These are phyloP conservation scores for Cheilosia scutellata DNA, from an alignment of 2,888 invertebrate genomes.

Conservation along the genomic window DNA sequence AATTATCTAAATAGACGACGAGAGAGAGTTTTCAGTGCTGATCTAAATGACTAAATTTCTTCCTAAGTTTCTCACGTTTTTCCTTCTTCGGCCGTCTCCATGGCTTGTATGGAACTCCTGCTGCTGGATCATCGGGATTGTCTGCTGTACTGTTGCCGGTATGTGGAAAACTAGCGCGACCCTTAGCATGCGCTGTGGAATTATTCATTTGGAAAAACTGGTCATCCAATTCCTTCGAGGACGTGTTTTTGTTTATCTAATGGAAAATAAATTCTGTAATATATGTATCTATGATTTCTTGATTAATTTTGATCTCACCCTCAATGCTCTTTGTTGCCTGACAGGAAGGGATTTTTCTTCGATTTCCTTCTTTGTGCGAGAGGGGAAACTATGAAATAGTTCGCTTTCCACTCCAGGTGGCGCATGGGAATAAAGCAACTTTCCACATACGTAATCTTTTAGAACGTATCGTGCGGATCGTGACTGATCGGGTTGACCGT, in stretches of 20 bases:
- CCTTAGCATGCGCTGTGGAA: slow-evolving; percentile 83
- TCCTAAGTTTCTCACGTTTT: slow-evolving; percentile 95
- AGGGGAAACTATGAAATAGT: slow-evolving; percentile 87
- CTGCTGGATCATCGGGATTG: slow-evolving; percentile 63
- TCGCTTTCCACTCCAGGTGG: slow-evolving; percentile 90
- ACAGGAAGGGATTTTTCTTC: slow-evolving; percentile 85
- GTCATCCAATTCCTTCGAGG: slow-evolving; percentile 87
- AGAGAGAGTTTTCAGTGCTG: slow-evolving; percentile 86
- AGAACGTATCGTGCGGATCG: slow-evolving; percentile 94
- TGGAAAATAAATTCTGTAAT: slow-evolving; percentile 4
- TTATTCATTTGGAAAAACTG: slow-evolving; percentile 86
- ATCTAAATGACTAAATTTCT: slow-evolving; percentile 93
- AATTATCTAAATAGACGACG: slow-evolving; percentile 16
- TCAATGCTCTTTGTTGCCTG: slow-evolving; percentile 86
- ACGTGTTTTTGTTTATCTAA: slow-evolving; percentile 82
- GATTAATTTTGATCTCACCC: slow-evolving; percentile 82
- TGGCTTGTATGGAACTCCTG: slow-evolving; percentile 85
- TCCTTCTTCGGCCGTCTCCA: slow-evolving; percentile 96
- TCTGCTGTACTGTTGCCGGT: slow-evolving; percentile 80
- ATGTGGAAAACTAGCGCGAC: slow-evolving; percentile 83
- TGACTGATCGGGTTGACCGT: slow-evolving; percentile 97
- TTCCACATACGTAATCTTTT: slow-evolving; percentile 96
- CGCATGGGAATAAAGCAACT: slow-evolving; percentile 91
- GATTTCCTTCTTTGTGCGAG: slow-evolving; percentile 83
- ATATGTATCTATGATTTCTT: background rate